phyloP scores from a whole-genome alignment of 2,888 invertebrate genomes.

The Mythimna pallens region DNA sequence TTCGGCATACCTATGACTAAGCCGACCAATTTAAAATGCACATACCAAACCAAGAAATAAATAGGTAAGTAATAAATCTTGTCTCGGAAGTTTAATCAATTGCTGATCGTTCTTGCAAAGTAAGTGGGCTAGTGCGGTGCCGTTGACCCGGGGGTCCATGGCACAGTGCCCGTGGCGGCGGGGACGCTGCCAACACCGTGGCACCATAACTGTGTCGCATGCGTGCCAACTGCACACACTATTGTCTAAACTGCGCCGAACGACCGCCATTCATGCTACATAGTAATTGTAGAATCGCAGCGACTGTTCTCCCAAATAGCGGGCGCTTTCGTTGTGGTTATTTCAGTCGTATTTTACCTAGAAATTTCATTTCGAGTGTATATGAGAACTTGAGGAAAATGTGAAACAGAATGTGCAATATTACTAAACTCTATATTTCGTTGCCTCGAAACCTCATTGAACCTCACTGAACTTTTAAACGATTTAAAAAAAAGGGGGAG shows the following conservation, averaged over 20 bases:
- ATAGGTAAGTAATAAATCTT: constrained; percentile 67
- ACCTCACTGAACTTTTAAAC: background rate
- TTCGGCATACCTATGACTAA: constrained; percentile 27
- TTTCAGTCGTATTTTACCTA: constrained; percentile 33
- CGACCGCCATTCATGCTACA: constrained; percentile 47
- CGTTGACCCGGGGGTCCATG: constrained; percentile 73
- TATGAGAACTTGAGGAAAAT: constrained; percentile 21
- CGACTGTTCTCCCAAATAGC: constrained; percentile 25
- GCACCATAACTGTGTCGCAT: constrained; percentile 56
- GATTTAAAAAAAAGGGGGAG: background rate
- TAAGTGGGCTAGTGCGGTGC: constrained; percentile 64
- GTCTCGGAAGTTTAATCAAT: constrained; percentile 70
- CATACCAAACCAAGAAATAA: constrained; percentile 45
- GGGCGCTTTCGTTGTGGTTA: constrained; percentile 25
- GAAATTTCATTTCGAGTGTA: constrained; percentile 30
- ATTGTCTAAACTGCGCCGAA: constrained; percentile 40
- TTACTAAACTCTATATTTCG: constrained; percentile 2
- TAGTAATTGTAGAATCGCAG: constrained; percentile 46
- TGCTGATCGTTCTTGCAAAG: constrained; percentile 57
- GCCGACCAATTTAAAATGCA: constrained; percentile 54
- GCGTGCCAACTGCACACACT: constrained; percentile 62
- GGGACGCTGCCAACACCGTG: constrained; percentile 55
- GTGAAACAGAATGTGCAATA: constrained; percentile 16
- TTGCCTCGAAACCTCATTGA: background rate
- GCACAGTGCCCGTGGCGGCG: constrained; percentile 76